Base-by-base conservation (phyloP, 2,888 invertebrate genomes). In the Lacanobia oleracea region DNA sequence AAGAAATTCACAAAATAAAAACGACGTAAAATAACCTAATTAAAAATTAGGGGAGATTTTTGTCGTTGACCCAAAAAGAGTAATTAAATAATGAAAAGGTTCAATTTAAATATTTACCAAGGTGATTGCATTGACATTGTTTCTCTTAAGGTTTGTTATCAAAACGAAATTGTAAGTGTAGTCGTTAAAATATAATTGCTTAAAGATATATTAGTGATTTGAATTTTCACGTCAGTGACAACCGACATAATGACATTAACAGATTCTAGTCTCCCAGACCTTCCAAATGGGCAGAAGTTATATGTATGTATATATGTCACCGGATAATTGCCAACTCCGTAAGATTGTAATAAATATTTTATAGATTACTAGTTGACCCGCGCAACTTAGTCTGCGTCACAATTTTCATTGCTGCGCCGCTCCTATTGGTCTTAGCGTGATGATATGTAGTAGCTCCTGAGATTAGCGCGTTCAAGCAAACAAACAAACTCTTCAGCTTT, bases 111-210 rank as follows among this genome's bases (percentile, higher is more conserved):
- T 80, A 72, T 83, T 73, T 71, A 67, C 67, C 61, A 51, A 72
- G 71, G 67, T 79, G 65, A 79, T 75, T 69, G 75, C 69, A 75
- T 83, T 83, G 83, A 66, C 76, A 75, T 81, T 81, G 75, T 83
- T 60, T 75, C 64, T 83, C 62, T 79, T 62, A 64, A 40, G 37
- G 50, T 70, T 68, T 75, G 57, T 79, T 79, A 68, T 69, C 71
- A 65, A 65, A 64, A 72, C 60, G 53, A 63, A 77, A 63, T 23
- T 54, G 51, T 48, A 48, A 14, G 40, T 67, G 60, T 43, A 16
- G 27, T 66, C 56, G 61, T 63, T 66, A 66, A 64, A 50, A 61
- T 43, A 27, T 40, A 43, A 79, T 59, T 77, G 18, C 21, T 27
- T 51, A n/a, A 50, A 54, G n/a, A n/a, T n/a, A 59, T 40, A 27